Percentiles rank a stretch among this genome's conserved stretches.
Conservation (phyloP, 2,797 vertebrate species). For the Acanthurus tractus region DNA sequence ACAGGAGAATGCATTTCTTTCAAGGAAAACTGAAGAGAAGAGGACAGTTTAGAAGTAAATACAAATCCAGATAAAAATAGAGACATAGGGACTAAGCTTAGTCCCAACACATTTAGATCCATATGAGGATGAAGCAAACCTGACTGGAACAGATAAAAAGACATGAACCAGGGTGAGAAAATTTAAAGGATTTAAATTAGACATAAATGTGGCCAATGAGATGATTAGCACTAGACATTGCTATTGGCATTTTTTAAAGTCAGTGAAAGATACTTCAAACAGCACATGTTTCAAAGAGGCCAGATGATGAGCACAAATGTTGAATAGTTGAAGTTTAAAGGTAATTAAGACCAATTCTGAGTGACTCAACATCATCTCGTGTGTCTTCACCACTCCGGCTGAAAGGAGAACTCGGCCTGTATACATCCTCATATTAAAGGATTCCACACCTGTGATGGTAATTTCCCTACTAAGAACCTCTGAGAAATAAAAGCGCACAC, state of each 20-base stretch:
- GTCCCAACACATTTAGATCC: not conserved
- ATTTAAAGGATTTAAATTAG: slow-evolving; percentile 42
- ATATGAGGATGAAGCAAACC: slow-evolving; percentile 7
- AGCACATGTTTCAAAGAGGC: slow-evolving; percentile 48
- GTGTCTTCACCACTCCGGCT: slow-evolving; percentile 30
- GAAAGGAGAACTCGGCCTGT: slow-evolving; percentile 34
- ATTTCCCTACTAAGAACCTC: slow-evolving; percentile 32
- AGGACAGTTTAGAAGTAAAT: slow-evolving; percentile 16
- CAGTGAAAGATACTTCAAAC: slow-evolving; percentile 1
- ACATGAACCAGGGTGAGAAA: slow-evolving; percentile 12
- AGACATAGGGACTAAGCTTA: not conserved
- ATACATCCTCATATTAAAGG: slow-evolving; percentile 13
- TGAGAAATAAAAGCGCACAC: slow-evolving; percentile 14
- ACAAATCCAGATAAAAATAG: slow-evolving; percentile 22
- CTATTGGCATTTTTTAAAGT: slow-evolving; percentile 1
- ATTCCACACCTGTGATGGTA: slow-evolving; percentile 27
- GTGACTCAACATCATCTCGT: slow-evolving; percentile 37
- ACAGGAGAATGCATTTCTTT: not conserved
- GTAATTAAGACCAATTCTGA: slow-evolving; percentile 55
- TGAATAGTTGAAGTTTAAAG: slow-evolving; percentile 39
- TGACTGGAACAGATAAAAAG: slow-evolving; percentile 1
- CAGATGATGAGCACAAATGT: slow-evolving; percentile 35
- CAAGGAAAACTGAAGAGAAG: slow-evolving; percentile 14
- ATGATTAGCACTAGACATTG: not conserved
- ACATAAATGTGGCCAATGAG: not conserved